Conservation (phyloP, 2,797 vertebrate species). For the Macropodus opercularis region DNA sequence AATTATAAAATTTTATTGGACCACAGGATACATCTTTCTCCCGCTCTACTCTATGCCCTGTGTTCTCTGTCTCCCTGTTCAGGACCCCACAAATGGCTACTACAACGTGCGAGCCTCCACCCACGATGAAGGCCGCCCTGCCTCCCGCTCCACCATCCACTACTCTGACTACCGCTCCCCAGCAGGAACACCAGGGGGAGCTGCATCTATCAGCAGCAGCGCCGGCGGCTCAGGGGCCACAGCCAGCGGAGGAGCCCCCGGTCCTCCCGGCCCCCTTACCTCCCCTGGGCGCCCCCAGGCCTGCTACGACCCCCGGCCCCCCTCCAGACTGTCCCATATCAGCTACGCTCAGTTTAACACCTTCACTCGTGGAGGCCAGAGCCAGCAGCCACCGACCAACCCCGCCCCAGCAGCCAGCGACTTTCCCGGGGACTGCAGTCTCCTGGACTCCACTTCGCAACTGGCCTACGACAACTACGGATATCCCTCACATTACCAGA, state of each 20-base stretch:
- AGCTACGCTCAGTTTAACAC: constrained; percentile 96
- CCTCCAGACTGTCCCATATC: constrained; percentile 93
- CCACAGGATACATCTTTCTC: not conserved
- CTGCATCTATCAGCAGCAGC: constrained; percentile 78
- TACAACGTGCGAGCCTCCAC: constrained; percentile 93
- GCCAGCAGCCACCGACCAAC: constrained; percentile 77
- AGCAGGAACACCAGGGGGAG: constrained; percentile 72
- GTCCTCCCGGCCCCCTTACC: constrained; percentile 85
- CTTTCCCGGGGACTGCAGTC: constrained; percentile 81
- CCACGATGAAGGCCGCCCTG: constrained; percentile 89
- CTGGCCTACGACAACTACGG: constrained; percentile 93
- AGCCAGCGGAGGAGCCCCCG: constrained; percentile 77
- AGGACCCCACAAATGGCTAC: constrained; percentile 97
- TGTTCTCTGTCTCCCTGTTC: constrained; percentile 15
- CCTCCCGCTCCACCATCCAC: constrained; percentile 90
- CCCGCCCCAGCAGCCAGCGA: constrained; percentile 72
- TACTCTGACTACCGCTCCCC: constrained; percentile 91
- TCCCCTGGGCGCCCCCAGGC: constrained; percentile 85
- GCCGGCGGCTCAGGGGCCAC: constrained; percentile 77
- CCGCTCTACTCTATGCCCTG: not conserved
- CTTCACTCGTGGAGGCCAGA: constrained; percentile 84
- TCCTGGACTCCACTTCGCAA: constrained; percentile 87
- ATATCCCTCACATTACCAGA: constrained; percentile 87
- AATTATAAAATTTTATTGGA: not conserved
- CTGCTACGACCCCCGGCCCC: constrained; percentile 90